Base-by-base conservation (phyloP, 2,888 invertebrate genomes). In the Dione vanillae region DNA sequence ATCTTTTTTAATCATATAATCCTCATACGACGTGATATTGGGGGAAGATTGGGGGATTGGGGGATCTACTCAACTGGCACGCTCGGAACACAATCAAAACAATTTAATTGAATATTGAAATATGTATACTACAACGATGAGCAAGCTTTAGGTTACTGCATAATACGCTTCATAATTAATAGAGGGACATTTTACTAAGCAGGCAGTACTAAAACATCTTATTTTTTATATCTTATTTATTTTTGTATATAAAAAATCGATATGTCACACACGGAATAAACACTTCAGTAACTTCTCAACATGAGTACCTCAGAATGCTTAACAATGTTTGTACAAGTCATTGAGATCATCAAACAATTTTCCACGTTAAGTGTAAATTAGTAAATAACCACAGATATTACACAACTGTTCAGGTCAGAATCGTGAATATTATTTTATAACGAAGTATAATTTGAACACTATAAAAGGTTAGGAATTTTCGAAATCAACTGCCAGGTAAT, bases 281-380 rank as follows among this genome's bases (percentile, higher is more conserved):
- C 6, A 45, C 43, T 61, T 61, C 19, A 27, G 27, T 43, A 3
- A 43, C 27, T 20, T 43, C 16, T 43, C 14, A 54, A 37, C n/a
- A 7, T n/a, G n/a, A 7, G 54, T 5, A 41, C 12, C 51, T 51
- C 35, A 27, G 20, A 65, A n/a, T 35, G 9, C n/a, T 20, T 19
- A 58, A 62, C 1, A 12, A 40, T 49, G 37, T 56, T 58, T 67
- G 37, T 19, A 37, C 20, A 62, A 45, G 7, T 35, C n/a, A 45
- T 52, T 45, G 67, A 73, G 35, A 61, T 65, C 49, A 61, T 19
- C 40, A 47, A 61, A 41, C 45, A 67, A 51, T 65, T 61, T 65
- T 70, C 59, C 59, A 47, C 49, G 54, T 37, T 11, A 47, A 40
- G 67, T 65, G 67, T 70, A 20, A 64, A 69, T 67, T 65, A 41